These are phyloP conservation scores for Dilophus febrilis DNA, from an alignment of 2,888 invertebrate genomes.

Conservation along the genomic window DNA sequence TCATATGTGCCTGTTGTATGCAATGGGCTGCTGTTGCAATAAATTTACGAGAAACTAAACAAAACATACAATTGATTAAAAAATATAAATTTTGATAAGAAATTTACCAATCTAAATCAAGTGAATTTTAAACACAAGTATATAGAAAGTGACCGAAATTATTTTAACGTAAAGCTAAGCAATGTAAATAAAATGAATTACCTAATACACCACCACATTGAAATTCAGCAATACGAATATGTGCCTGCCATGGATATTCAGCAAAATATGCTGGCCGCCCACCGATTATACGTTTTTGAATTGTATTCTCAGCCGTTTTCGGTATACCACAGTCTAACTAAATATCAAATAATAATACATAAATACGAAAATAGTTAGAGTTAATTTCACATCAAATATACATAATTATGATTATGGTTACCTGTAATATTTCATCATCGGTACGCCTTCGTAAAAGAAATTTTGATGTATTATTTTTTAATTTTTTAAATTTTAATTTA, in stretches of 20 bases:
- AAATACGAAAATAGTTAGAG: neutral
- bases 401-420: conserved; percentile 7
- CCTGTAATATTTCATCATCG: conserved; percentile 19
- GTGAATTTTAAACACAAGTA: neutral
- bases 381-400: neutral
- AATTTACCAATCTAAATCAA: neutral
- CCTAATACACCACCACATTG: conserved; percentile 69
- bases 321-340: conserved; percentile 51
- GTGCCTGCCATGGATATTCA: conserved; percentile 76
- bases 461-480: conserved; percentile 9
- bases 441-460: conserved; percentile 25
- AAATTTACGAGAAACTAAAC: conserved; percentile 45
- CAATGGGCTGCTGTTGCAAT: conserved; percentile 75
- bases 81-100: too few species aligned
- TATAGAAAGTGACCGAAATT: conserved; percentile 3
- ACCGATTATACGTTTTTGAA: conserved; percentile 64
- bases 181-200: conserved; percentile 14
- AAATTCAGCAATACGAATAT: conserved; percentile 63
- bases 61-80: too few species aligned
- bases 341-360: neutral
- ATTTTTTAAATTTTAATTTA: conserved; percentile 9
- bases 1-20: conserved; percentile 53
- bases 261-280: conserved; percentile 55
- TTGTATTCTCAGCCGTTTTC: conserved; percentile 32
- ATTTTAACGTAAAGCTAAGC: neutral